Percentiles rank a stretch among this genome's conserved stretches.
Conservation (phyloP, 2,888 invertebrate species). For the Panopea generosa region DNA sequence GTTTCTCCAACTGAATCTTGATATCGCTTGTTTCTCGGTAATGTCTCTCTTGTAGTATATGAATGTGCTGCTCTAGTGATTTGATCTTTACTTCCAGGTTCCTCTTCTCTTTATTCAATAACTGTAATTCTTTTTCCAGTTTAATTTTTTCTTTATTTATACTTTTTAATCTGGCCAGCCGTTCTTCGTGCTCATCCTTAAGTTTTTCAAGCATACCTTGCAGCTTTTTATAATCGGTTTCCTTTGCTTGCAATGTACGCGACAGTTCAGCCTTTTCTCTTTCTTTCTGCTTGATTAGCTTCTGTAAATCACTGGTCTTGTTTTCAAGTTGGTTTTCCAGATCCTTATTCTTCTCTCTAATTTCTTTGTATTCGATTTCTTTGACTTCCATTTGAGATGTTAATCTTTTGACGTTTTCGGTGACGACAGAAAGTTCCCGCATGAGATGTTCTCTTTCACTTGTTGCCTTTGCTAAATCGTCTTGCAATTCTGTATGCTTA, state of each 20-base stretch:
- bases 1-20: constrained; percentile 37
- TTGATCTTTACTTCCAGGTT: constrained; percentile 54
- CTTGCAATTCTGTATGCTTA: constrained; percentile 57
- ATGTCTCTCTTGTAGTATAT: constrained; percentile 38
- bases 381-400: constrained; percentile 46
- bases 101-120: constrained; percentile 45
- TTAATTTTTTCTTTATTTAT: constrained; percentile 53
- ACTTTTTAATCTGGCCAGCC: constrained; percentile 47
- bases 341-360: constrained; percentile 51
- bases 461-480: constrained; percentile 46
- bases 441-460: constrained; percentile 46
- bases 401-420: constrained; percentile 48
- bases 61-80: constrained; percentile 54
- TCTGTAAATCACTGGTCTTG: constrained; percentile 46
- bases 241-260: constrained; percentile 44
- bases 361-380: constrained; percentile 45
- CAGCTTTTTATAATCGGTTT: constrained; percentile 52
- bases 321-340: constrained; percentile 44
- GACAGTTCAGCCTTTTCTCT: constrained; percentile 47
- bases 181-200: constrained; percentile 64
- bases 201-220: constrained; percentile 53
- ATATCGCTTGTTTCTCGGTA: constrained; percentile 43
- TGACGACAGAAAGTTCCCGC: constrained; percentile 37
- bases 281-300: constrained; percentile 48
- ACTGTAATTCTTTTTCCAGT: constrained; percentile 52